A percentile compares a stretch with the other conserved stretches of the same genome.
Evolutionary conservation across 1,140 invertebrate genomes (phyloP).

Genomic region (Cyclina sinensis): DNA sequence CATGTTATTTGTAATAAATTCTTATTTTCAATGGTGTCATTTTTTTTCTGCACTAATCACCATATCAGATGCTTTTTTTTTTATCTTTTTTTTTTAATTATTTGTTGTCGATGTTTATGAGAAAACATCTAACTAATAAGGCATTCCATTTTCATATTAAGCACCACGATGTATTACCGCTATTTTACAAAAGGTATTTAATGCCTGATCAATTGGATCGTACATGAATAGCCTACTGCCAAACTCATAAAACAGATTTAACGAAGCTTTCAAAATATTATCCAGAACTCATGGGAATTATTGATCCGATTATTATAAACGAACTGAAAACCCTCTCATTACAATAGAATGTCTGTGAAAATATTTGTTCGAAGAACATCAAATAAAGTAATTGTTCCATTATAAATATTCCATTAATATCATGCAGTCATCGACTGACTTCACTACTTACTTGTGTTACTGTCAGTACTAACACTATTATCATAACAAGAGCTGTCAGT

Average conservation of each 20-base stretch:
- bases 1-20: no score
- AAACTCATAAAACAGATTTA: not conserved
- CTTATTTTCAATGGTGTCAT: no score
- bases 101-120: no score
- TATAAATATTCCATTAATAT: not conserved
- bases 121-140: conserved; percentile 3
- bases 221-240: not conserved
- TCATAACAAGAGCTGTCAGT: no score
- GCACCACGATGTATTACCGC: not conserved
- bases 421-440: no score
- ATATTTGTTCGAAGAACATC: not conserved
- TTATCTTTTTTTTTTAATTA: no score
- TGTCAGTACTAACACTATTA: no score
- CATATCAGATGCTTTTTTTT: no score
- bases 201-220: not conserved
- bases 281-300: not conserved
- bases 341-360: not conserved
- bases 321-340: not conserved
- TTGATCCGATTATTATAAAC: not conserved
- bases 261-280: conserved; percentile 7
- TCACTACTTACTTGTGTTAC: no score
- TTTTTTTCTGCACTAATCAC: no score
- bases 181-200: not conserved
- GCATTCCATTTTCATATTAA: not conserved
- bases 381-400: not conserved